Conservation (phyloP, 1,140 invertebrate genomes). For the Parapsyche elsis region DNA sequence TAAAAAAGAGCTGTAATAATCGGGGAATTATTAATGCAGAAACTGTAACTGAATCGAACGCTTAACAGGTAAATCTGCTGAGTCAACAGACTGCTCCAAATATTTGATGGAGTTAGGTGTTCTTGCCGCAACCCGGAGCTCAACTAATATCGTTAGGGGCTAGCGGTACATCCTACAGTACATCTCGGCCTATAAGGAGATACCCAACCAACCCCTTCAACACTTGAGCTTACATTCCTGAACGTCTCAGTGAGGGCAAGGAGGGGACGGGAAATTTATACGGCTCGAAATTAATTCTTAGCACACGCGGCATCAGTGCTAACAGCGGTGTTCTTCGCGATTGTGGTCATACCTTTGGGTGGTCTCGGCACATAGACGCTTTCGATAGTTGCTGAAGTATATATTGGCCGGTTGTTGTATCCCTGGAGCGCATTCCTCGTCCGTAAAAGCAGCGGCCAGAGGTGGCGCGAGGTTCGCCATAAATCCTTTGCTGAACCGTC, state of each 20-base stretch:
- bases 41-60: neutral
- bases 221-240: constrained; percentile 18
- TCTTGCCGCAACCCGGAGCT: neutral
- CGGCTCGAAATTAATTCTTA: neutral
- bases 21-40: too few species aligned
- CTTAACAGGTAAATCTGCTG: constrained; percentile 7
- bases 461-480: constrained; percentile 45
- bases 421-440: constrained; percentile 18
- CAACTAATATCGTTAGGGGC: constrained; percentile 7
- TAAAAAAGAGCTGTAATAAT: too few species aligned
- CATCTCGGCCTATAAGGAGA: neutral
- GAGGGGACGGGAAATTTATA: neutral
- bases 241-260: neutral
- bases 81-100: constrained; percentile 15
- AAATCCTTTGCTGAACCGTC: constrained; percentile 48
- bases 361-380: too few species aligned
- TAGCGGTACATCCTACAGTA: neutral
- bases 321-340: neutral
- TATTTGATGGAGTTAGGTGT: constrained; percentile 21
- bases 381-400: neutral
- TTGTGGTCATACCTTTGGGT: neutral
- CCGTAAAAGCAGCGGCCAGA: constrained; percentile 28
- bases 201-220: neutral
- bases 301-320: neutral
- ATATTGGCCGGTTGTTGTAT: neutral